Evolutionary conservation across 2,113 vertebrate genomes (phyloP).

Genomic region (Myocastor coypus): DNA sequence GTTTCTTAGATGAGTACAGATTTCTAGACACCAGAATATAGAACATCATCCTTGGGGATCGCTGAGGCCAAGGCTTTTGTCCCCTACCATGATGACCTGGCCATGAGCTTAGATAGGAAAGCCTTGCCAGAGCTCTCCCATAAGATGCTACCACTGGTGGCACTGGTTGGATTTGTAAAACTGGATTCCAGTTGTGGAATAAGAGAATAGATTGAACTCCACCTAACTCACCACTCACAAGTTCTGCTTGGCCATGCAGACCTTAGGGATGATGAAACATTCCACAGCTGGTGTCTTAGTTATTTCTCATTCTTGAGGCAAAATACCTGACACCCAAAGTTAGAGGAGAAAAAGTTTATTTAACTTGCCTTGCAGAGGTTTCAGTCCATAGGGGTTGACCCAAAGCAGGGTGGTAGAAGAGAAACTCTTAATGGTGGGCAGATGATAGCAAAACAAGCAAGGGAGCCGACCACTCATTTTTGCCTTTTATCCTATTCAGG

Average conservation of each 20-base stretch:
- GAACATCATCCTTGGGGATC: slow-evolving; percentile 86
- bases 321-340: background rate
- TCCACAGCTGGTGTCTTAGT: slow-evolving; percentile 77
- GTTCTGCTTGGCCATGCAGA: slow-evolving; percentile 94
- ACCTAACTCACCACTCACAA: slow-evolving; percentile 91
- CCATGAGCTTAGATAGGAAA: slow-evolving; percentile 86
- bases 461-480: background rate
- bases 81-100: slow-evolving; percentile 87
- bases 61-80: slow-evolving; percentile 87
- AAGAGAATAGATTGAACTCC: slow-evolving; percentile 86
- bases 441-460: background rate
- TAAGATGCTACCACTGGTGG: slow-evolving; percentile 88
- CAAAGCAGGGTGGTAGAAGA: background rate
- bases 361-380: background rate
- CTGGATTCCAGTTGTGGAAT: slow-evolving; percentile 87
- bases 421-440: background rate
- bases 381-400: background rate
- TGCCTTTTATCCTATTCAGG: background rate
- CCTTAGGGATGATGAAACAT: slow-evolving; percentile 90
- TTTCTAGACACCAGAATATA: slow-evolving; percentile 90
- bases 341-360: background rate
- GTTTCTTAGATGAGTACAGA: slow-evolving; percentile 85
- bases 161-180: slow-evolving; percentile 87
- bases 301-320: background rate
- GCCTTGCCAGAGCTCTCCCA: slow-evolving; percentile 88